Evolutionary conservation across 2,113 vertebrate genomes (phyloP).

Genomic region (Psettodes erumei): DNA sequence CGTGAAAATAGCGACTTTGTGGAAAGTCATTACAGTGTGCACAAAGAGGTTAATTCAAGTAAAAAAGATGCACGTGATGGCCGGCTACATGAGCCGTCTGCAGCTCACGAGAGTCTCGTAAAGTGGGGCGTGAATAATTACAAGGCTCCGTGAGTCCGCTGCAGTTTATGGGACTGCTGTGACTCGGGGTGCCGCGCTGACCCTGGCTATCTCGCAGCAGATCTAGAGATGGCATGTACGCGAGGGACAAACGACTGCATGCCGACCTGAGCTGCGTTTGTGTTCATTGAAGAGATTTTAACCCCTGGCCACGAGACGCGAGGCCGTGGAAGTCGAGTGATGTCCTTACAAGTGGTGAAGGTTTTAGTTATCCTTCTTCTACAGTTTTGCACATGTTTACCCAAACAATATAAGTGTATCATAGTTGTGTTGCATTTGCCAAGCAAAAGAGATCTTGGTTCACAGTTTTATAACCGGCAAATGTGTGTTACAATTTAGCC

Average conservation of each 20-base stretch:
- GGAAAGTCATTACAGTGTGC: background rate
- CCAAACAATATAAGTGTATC: no score
- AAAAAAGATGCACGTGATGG: no score
- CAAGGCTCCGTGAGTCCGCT: background rate
- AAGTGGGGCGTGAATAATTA: background rate
- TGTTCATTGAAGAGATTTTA: background rate
- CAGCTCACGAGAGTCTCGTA: no score
- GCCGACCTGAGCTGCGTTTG: background rate
- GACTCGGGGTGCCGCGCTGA: background rate
- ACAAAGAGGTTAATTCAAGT: background rate
- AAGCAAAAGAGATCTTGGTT: no score
- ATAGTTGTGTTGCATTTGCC: no score
- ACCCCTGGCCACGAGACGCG: background rate
- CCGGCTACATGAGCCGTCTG: no score
- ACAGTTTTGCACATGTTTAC: background rate
- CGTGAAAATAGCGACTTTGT: background rate
- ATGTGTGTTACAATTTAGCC: no score
- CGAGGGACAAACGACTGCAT: background rate
- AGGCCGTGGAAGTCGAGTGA: background rate
- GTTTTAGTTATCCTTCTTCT: background rate
- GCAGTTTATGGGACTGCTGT: background rate
- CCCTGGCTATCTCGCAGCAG: background rate
- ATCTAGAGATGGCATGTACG: background rate
- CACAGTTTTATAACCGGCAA: background rate
- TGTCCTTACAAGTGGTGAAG: background rate